Conservation (phyloP, 2,113 vertebrate genomes). For the Seriola aureovittata region DNA sequence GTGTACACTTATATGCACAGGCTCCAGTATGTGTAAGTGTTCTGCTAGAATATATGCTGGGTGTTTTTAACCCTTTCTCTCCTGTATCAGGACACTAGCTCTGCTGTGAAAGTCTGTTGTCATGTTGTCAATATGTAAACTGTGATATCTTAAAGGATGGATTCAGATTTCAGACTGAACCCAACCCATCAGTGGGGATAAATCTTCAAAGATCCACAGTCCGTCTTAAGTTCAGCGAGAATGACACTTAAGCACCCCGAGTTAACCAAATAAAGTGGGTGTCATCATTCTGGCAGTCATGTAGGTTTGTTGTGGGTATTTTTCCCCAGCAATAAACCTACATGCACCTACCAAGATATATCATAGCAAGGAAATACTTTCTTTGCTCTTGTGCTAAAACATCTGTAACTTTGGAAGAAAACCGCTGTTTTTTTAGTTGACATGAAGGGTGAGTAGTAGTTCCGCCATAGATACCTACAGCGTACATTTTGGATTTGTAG, state of each 20-base stretch:
- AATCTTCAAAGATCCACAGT: neutral
- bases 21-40: constrained; percentile 39
- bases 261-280: neutral
- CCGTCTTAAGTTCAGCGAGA: neutral
- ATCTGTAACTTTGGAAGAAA: neutral
- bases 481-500: neutral
- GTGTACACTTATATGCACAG: constrained; percentile 27
- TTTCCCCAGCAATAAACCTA: neutral
- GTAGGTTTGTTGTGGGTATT: neutral
- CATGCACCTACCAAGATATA: neutral
- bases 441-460: no score
- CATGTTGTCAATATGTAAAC: neutral
- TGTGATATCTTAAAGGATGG: neutral
- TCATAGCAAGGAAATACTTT: neutral
- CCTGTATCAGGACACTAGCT: neutral
- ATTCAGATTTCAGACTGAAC: neutral
- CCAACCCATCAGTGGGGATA: neutral
- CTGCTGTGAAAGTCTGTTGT: neutral
- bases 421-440: neutral
- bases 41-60: constrained; percentile 43
- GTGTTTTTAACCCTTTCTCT: constrained; percentile 60
- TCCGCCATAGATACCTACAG: no score
- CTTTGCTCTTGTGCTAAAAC: neutral
- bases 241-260: neutral
- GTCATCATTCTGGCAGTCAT: neutral